Percentiles rank a stretch among this genome's conserved stretches.
Conservation (phyloP, 1,140 invertebrate genomes). For the Pristionchus pacificus region DNA sequence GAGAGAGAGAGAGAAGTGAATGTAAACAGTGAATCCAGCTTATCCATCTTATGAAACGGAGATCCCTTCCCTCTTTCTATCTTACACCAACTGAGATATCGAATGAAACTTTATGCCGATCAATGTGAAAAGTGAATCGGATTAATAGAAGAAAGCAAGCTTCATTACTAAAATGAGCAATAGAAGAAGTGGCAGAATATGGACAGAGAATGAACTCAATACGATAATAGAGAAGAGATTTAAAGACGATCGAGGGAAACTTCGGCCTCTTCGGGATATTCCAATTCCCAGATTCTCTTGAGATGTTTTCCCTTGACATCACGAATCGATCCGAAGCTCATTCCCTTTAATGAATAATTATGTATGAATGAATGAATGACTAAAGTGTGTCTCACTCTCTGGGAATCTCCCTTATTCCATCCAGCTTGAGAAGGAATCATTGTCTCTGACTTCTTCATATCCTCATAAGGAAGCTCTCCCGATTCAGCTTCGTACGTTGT, state of each 20-base stretch:
- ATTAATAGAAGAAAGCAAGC: too few species aligned
- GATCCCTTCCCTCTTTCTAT: too few species aligned
- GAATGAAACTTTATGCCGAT: too few species aligned
- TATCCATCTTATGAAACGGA: too few species aligned
- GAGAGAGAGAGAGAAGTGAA: too few species aligned
- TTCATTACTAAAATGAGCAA: too few species aligned
- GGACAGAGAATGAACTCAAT: too few species aligned
- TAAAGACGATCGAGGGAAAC: constrained; percentile 48
- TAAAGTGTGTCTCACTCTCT: constrained; percentile 40
- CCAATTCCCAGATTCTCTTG: constrained; percentile 53
- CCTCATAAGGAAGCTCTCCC: constrained; percentile 57
- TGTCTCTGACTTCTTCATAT: constrained; percentile 58
- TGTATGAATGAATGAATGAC: constrained; percentile 13
- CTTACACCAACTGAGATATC: too few species aligned
- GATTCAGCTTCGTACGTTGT: constrained; percentile 57
- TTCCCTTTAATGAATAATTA: constrained; percentile 32
- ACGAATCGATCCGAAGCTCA: constrained; percentile 48
- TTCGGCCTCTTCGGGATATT: constrained; percentile 53
- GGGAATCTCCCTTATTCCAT: constrained; percentile 58
- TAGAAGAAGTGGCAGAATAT: too few species aligned
- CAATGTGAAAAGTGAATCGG: too few species aligned
- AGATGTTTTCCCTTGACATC: constrained; percentile 54
- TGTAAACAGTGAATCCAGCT: too few species aligned
- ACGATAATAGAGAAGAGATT: too few species aligned
- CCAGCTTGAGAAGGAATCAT: constrained; percentile 57